These are phyloP conservation scores for Neoscelio sp. DNA, from an alignment of 2,888 invertebrate genomes.

Conservation along the genomic window DNA sequence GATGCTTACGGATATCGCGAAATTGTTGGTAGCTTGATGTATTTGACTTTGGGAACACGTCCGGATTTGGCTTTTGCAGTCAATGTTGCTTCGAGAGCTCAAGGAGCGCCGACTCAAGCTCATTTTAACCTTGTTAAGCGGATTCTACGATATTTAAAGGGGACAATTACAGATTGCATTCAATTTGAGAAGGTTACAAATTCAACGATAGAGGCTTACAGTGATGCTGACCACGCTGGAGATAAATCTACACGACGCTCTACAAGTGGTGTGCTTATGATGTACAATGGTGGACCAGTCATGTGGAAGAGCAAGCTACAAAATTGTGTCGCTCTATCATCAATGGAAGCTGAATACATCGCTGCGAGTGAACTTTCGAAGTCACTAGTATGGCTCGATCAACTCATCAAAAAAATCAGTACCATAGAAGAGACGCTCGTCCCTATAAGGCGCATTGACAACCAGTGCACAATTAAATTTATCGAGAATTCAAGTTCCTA, in stretches of 20 bases:
- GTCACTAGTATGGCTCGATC: constrained; percentile 41
- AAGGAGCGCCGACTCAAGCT: constrained; percentile 33
- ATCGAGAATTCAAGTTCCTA: constrained; percentile 41
- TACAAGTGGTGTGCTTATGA: constrained; percentile 51
- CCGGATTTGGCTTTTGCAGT: constrained; percentile 66
- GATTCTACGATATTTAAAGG: constrained; percentile 57
- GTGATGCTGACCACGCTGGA: constrained; percentile 65
- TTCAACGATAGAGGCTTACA: constrained; percentile 6
- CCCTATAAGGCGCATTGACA: constrained; percentile 29
- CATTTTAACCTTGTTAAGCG: constrained; percentile 60
- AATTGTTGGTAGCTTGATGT: constrained; percentile 17
- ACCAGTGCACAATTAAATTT: constrained; percentile 47
- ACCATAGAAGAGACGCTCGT: no score
- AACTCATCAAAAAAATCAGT: constrained; percentile 36
- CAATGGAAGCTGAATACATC: constrained; percentile 48
- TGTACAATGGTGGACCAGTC: constrained; percentile 51
- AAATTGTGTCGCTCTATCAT: constrained; percentile 34
- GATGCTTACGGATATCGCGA: neutral
- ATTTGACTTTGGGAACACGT: constrained; percentile 37
- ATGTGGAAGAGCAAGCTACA: constrained; percentile 61
- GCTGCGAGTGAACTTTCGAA: constrained; percentile 48
- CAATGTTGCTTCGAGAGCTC: constrained; percentile 46
- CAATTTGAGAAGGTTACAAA: constrained; percentile 5
- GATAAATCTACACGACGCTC: constrained; percentile 56
- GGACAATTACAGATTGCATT: constrained; percentile 41